Percentiles rank a stretch among this genome's conserved stretches.
Conservation (phyloP, 1,140 invertebrate genomes). For the Drosophila athabasca region DNA sequence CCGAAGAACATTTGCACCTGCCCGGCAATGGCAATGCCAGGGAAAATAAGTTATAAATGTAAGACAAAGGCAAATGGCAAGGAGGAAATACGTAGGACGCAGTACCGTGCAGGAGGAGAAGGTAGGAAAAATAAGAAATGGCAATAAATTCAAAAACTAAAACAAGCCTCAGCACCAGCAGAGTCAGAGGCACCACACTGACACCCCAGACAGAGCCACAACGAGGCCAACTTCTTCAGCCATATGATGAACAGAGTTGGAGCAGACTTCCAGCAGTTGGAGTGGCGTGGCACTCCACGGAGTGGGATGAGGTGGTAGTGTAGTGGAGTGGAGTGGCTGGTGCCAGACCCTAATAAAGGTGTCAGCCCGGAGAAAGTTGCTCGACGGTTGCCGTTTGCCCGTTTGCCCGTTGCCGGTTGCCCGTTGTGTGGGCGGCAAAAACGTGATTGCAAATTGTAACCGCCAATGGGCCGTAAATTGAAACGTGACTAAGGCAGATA, state of each 20-base stretch:
- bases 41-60: constrained; percentile 77
- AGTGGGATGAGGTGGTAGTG: too few relatives aligned
- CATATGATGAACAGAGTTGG: constrained; percentile 74
- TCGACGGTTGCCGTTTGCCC: constrained; percentile 17
- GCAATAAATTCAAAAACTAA: constrained; percentile 82
- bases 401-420: constrained; percentile 4
- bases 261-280: constrained; percentile 11
- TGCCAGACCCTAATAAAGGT: constrained; percentile 73
- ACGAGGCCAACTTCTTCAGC: constrained; percentile 54
- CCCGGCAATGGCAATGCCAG: constrained; percentile 9
- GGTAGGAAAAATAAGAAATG: constrained; percentile 70
- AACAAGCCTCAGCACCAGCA: constrained; percentile 48
- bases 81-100: constrained; percentile 7
- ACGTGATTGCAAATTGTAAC: constrained; percentile 83
- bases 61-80: constrained; percentile 62
- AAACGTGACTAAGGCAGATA: constrained; percentile 83
- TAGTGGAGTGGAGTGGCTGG: constrained; percentile 26
- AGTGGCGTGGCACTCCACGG: constrained; percentile 5
- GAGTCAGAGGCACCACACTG: too few relatives aligned
- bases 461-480: constrained; percentile 83
- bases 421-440: constrained; percentile 44
- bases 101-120: constrained; percentile 7
- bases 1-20: constrained; percentile 74
- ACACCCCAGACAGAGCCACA: constrained; percentile 7
- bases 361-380: constrained; percentile 69